These are phyloP conservation scores for Entomobrya proxima DNA, from an alignment of 2,888 invertebrate species.

Conservation along the genomic window DNA sequence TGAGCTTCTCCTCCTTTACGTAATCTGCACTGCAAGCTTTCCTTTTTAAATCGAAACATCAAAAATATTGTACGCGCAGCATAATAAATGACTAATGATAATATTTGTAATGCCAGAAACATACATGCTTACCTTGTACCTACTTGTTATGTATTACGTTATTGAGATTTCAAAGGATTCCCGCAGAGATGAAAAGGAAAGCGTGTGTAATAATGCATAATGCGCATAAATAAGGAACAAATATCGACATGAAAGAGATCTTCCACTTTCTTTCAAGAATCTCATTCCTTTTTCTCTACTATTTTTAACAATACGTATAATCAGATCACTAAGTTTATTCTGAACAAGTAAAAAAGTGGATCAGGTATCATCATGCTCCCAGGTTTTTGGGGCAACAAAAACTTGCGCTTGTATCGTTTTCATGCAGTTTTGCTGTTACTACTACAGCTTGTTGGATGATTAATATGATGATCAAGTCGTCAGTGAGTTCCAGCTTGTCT, in stretches of 20 bases:
- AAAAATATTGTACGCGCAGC: neutral
- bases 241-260: neutral
- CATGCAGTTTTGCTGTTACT: too few species aligned
- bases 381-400: too few species aligned
- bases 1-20: too few species aligned
- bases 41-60: too few species aligned
- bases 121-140: neutral
- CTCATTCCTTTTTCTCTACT: neutral
- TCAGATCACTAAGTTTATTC: too few species aligned
- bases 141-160: neutral
- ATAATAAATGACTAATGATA: neutral
- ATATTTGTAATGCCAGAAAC: neutral
- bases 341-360: too few species aligned
- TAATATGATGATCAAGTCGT: too few species aligned
- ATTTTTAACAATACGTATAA: neutral
- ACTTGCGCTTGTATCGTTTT: too few species aligned
- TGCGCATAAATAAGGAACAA: neutral
- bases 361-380: too few species aligned
- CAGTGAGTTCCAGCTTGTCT: too few species aligned
- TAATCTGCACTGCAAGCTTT: too few species aligned
- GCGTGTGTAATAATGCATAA: neutral
- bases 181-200: neutral
- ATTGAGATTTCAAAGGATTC: constrained; percentile 2
- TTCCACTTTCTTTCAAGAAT: neutral
- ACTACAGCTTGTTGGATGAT: too few species aligned